A percentile compares a stretch with the other conserved stretches of the same genome.
phyloP scores from a whole-genome alignment of 2,888 invertebrate species.

The Synergus umbraculus region DNA sequence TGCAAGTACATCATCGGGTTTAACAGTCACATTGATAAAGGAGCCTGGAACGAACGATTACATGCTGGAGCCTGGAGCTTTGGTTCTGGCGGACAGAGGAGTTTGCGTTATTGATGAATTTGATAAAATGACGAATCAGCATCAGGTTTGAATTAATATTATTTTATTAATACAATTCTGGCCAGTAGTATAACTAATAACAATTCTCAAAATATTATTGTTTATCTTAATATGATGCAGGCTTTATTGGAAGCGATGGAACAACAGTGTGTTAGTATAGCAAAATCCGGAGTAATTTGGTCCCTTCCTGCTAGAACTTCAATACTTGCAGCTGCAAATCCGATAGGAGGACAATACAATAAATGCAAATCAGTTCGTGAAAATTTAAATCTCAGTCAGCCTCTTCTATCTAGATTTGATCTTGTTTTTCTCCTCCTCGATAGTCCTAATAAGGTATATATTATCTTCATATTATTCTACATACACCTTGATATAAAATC shows the following conservation, averaged over 20 bases:
- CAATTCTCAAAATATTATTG: background rate
- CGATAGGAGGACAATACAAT: constrained; percentile 92
- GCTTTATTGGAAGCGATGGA: constrained; percentile 96
- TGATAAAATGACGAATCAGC: constrained; percentile 91
- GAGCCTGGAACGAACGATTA: constrained; percentile 86
- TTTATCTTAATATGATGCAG: constrained; percentile 69
- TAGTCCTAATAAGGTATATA: constrained; percentile 86
- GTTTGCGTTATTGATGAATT: constrained; percentile 97
- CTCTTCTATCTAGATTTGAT: constrained; percentile 94
- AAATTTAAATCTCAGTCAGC: constrained; percentile 91
- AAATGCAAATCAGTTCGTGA: constrained; percentile 91
- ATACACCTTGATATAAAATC: background rate
- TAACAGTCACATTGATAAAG: constrained; percentile 88
- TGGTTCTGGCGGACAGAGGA: constrained; percentile 91
- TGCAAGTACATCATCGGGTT: constrained; percentile 88
- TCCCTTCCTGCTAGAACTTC: constrained; percentile 90
- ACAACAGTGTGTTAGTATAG: constrained; percentile 92
- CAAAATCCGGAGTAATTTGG: constrained; percentile 92
- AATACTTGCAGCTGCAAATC: constrained; percentile 95
- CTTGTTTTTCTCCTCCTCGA: constrained; percentile 94
- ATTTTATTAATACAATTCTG: background rate
- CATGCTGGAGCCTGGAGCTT: constrained; percentile 91
- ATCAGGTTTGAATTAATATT: constrained; percentile 78
- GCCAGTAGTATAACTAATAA: background rate
- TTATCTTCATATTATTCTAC: constrained; percentile 27